phyloP scores from a whole-genome alignment of 2,113 vertebrate genomes.

The Rhabdornis inornatus region DNA sequence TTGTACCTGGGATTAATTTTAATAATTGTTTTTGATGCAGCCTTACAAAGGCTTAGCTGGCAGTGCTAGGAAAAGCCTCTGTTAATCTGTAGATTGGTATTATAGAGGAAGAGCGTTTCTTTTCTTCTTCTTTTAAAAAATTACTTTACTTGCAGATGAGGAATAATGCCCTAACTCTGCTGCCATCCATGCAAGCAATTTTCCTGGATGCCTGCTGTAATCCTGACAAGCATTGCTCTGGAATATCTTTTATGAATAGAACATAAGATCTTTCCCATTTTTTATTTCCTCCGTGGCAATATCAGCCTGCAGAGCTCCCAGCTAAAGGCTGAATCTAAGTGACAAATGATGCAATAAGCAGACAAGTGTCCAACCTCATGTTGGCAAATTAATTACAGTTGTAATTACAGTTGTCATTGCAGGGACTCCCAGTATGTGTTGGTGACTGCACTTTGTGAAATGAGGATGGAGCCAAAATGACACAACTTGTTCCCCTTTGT shows the following conservation, averaged over 20 bases:
- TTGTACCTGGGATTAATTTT: slow-evolving; percentile 41
- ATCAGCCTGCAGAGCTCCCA: background rate
- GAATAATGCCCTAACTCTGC: background rate
- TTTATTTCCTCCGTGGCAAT: background rate
- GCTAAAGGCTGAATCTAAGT: background rate
- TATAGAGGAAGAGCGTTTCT: background rate
- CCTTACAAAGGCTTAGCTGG: slow-evolving; percentile 18
- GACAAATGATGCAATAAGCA: background rate
- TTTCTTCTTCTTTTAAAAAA: slow-evolving; percentile 6
- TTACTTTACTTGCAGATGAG: background rate
- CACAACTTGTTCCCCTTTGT: background rate
- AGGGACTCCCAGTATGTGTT: background rate
- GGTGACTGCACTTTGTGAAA: background rate
- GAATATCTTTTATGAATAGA: background rate
- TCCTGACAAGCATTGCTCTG: background rate
- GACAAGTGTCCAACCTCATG: background rate
- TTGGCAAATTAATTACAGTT: background rate
- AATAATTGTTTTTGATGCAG: slow-evolving; percentile 11
- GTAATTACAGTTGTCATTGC: background rate
- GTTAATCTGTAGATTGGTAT: background rate
- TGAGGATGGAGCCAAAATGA: background rate
- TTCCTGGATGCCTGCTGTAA: background rate
- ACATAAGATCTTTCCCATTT: background rate
- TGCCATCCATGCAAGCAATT: background rate
- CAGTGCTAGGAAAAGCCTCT: background rate